Conservation (phyloP, 2,113 vertebrate species). For the Pterophyllum scalare region DNA sequence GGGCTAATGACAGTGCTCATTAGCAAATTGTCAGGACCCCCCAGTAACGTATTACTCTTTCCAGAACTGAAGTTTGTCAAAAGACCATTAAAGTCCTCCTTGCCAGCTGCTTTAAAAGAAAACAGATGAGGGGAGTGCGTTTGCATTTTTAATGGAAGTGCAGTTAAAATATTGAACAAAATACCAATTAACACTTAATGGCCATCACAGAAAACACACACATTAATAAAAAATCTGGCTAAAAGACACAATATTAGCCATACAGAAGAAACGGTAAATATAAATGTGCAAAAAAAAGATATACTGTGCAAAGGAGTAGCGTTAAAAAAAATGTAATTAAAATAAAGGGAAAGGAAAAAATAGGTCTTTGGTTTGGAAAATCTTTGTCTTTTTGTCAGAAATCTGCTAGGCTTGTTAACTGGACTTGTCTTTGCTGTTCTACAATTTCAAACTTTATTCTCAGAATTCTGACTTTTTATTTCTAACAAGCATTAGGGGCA, state of each 20-base stretch:
- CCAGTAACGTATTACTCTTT: slow-evolving; percentile 34
- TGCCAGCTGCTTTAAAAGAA: not conserved
- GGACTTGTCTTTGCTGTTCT: not conserved
- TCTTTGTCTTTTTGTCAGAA: not conserved
- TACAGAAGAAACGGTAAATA: not conserved
- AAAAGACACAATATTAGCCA: not conserved
- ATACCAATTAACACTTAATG: not conserved
- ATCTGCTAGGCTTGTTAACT: not conserved
- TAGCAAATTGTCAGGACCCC: slow-evolving; percentile 52
- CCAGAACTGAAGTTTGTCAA: slow-evolving; percentile 20
- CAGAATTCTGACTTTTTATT: not conserved
- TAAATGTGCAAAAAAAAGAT: not conserved
- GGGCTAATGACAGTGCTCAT: slow-evolving; percentile 53
- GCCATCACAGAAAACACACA: not conserved
- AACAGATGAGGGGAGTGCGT: not conserved
- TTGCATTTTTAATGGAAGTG: not conserved
- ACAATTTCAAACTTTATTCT: not conserved
- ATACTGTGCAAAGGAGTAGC: not conserved
- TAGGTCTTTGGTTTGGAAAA: not conserved
- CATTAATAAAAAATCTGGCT: not conserved
- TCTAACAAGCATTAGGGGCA: not conserved
- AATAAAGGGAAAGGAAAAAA: not conserved
- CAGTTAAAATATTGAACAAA: not conserved
- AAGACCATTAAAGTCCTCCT: slow-evolving; percentile 17
- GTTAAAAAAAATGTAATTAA: too few relatives aligned